A percentile compares a stretch with the other conserved stretches of the same genome.
Conservation (phyloP, 2,888 invertebrate genomes). For the Macropis europaea region DNA sequence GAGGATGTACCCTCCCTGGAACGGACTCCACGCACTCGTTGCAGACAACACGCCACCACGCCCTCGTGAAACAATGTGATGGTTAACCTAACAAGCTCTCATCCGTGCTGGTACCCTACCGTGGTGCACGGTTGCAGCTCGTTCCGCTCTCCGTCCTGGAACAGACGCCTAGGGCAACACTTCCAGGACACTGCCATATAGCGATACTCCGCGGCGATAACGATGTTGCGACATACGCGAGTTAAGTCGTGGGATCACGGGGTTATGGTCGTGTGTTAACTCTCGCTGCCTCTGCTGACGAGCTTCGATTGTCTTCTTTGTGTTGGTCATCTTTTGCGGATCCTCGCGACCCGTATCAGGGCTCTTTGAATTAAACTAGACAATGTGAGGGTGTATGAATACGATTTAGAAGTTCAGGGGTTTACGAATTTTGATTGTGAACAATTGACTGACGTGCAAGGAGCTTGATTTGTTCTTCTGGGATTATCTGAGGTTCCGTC, state of each 20-base stretch:
- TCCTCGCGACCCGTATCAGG: too few relatives aligned
- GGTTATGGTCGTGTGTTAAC: constrained; percentile 27
- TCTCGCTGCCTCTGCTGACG: background rate
- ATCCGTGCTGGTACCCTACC: constrained; percentile 55
- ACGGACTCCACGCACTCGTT: constrained; percentile 52
- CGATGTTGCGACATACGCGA: constrained; percentile 50
- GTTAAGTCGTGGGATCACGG: constrained; percentile 32
- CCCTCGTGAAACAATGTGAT: constrained; percentile 71
- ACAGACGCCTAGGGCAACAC: constrained; percentile 58
- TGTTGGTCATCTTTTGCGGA: too few relatives aligned
- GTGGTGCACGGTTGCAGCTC: constrained; percentile 53
- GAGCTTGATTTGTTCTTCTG: too few relatives aligned
- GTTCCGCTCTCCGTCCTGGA: constrained; percentile 29
- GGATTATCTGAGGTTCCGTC: too few relatives aligned
- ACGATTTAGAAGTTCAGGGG: too few relatives aligned
- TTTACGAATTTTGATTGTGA: too few relatives aligned
- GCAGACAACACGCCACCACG: constrained; percentile 58
- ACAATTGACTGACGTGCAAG: too few relatives aligned
- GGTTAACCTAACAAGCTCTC: constrained; percentile 72
- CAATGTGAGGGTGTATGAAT: too few relatives aligned
- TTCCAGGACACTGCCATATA: constrained; percentile 52
- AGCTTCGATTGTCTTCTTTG: background rate
- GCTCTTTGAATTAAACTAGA: too few relatives aligned
- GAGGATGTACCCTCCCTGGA: constrained; percentile 19
- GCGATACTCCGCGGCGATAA: constrained; percentile 48